Conservation (phyloP, 2,113 vertebrate species). For the Jaculus jaculus region DNA sequence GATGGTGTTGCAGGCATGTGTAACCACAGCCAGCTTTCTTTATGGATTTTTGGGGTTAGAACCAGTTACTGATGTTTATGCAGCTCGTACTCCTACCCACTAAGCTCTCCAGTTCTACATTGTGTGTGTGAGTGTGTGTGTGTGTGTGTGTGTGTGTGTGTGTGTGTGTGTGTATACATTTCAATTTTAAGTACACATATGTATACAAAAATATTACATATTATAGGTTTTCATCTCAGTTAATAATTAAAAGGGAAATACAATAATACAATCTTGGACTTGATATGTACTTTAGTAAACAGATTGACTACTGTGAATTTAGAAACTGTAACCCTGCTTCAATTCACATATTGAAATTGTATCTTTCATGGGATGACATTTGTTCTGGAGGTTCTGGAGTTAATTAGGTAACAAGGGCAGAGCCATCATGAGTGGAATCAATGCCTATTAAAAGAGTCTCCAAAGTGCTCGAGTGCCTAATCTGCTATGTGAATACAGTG, state of each 20-base stretch:
- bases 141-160: too few relatives aligned
- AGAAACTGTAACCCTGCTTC: not conserved
- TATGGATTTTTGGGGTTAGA: too few relatives aligned
- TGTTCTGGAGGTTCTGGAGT: too few relatives aligned
- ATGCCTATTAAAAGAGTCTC: not conserved
- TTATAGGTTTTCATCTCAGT: not conserved
- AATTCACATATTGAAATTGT: not conserved
- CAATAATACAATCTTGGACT: not conserved
- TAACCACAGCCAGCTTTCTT: too few relatives aligned
- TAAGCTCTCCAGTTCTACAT: too few relatives aligned
- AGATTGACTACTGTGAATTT: not conserved
- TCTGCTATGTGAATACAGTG: not conserved
- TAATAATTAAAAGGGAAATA: not conserved
- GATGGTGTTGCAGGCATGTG: too few relatives aligned
- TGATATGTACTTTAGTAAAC: not conserved
- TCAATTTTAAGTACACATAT: too few relatives aligned
- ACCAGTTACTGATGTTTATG: too few relatives aligned
- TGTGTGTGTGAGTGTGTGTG: too few relatives aligned
- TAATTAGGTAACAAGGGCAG: not conserved
- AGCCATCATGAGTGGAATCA: not conserved
- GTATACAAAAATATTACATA: not conserved
- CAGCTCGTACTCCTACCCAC: too few relatives aligned
- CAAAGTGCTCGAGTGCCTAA: not conserved
- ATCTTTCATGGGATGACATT: not conserved
- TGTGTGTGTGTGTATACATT: too few relatives aligned